Percentiles rank a stretch among this genome's conserved stretches.
phyloP scores from a whole-genome alignment of 2,888 invertebrate species.

The Eulithis testata region DNA sequence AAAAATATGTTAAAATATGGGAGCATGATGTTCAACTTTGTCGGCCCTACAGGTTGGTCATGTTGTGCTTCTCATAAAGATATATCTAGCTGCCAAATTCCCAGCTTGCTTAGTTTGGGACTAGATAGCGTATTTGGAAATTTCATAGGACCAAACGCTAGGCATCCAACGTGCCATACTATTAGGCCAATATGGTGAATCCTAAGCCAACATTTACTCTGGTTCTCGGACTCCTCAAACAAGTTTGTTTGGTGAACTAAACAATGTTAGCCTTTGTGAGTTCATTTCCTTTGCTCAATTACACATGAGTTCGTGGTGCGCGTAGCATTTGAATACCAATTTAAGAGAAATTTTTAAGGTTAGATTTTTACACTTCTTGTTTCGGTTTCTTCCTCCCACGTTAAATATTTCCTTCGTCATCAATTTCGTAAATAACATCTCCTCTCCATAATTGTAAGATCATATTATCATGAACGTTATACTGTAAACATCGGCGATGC shows the following conservation, averaged over 20 bases:
- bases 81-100: too few relatives aligned
- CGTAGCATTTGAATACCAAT: conserved; percentile 24
- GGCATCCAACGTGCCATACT: background rate
- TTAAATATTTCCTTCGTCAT: too few relatives aligned
- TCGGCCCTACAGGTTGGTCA: too few relatives aligned
- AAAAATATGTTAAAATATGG: too few relatives aligned
- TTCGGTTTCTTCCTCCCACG: too few relatives aligned
- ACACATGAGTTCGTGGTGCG: conserved; percentile 21
- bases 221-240: conserved; percentile 38
- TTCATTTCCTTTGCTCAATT: conserved; percentile 31
- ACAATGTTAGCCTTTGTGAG: conserved; percentile 26
- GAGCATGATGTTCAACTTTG: too few relatives aligned
- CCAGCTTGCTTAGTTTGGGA: too few relatives aligned
- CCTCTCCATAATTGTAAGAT: conserved; percentile 1
- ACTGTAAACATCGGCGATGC: conserved; percentile 4
- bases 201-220: conserved; percentile 37
- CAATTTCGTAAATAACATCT: too few relatives aligned
- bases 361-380: too few relatives aligned
- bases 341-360: conserved; percentile 16
- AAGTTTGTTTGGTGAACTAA: conserved; percentile 34
- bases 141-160: too few relatives aligned
- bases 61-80: too few relatives aligned
- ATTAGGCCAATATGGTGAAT: conserved; percentile 29
- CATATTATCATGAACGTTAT: conserved; percentile 8
- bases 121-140: too few relatives aligned